These are phyloP conservation scores for Grallaria varia DNA, from an alignment of 2,113 vertebrate species.

Conservation along the genomic window DNA sequence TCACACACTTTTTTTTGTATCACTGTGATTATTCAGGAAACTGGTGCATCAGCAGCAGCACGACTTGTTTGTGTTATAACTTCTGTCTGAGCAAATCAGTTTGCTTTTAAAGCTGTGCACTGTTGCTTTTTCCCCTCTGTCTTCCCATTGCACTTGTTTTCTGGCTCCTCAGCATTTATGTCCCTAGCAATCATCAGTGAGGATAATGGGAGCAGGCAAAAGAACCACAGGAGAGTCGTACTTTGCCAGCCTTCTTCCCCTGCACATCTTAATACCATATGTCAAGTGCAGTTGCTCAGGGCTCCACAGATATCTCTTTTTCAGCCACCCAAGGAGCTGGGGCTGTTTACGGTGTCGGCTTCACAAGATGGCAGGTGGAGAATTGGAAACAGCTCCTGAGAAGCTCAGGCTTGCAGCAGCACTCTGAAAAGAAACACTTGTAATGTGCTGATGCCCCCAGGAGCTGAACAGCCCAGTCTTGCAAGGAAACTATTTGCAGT, in stretches of 20 bases:
- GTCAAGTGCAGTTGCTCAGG: slow-evolving; percentile 58
- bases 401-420: background rate
- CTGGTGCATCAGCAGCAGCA: background rate
- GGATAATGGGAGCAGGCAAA: slow-evolving; percentile 57
- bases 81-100: background rate
- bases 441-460: background rate
- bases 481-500: background rate
- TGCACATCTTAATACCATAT: slow-evolving; percentile 59
- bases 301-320: slow-evolving; percentile 42
- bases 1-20: background rate
- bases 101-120: background rate
- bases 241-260: slow-evolving; percentile 45
- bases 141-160: background rate
- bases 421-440: background rate
- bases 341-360: background rate
- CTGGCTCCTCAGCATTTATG: slow-evolving; percentile 37
- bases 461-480: background rate
- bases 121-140: background rate
- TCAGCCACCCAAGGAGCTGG: slow-evolving; percentile 29
- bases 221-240: slow-evolving; percentile 30
- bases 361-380: slow-evolving; percentile 39
- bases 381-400: slow-evolving; percentile 2
- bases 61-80: background rate
- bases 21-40: background rate
- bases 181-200: slow-evolving; percentile 44